Evolutionary conservation across 1,140 invertebrate genomes (phyloP).

Genomic region (Hylyphantes graminicola): DNA sequence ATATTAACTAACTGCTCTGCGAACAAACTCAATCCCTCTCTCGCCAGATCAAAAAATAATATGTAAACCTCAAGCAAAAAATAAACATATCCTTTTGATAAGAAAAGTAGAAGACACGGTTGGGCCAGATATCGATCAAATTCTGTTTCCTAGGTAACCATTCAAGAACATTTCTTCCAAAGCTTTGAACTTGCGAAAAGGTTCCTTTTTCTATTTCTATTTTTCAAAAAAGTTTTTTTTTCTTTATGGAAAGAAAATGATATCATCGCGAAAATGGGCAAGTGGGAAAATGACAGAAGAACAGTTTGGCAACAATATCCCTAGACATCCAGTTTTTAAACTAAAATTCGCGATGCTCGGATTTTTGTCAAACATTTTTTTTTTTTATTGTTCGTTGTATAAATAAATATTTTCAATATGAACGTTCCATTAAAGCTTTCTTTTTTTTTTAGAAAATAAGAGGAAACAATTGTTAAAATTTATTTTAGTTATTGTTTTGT

Average conservation of each 20-base stretch:
- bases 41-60: conserved; percentile 32
- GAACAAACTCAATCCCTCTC: conserved; percentile 14
- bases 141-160: conserved; percentile 47
- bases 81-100: conserved; percentile 46
- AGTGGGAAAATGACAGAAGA: conserved; percentile 45
- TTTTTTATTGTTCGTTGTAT: background rate
- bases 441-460: too few species aligned
- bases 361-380: conserved; percentile 29
- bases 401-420: too few species aligned
- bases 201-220: conserved; percentile 11
- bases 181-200: conserved; percentile 55
- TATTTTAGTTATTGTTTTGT: too few species aligned
- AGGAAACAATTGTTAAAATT: too few species aligned
- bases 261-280: conserved; percentile 41
- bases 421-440: too few species aligned
- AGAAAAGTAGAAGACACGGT: conserved; percentile 40
- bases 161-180: conserved; percentile 55
- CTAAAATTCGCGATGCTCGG: conserved; percentile 30
- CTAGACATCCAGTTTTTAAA: conserved; percentile 44
- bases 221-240: background rate
- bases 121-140: conserved; percentile 51
- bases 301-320: conserved; percentile 46
- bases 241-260: conserved; percentile 39
- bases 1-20: conserved; percentile 28
- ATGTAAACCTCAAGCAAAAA: conserved; percentile 42